phyloP scores from a whole-genome alignment of 1,140 invertebrate genomes.

The Daktulosphaira vitifoliae region DNA sequence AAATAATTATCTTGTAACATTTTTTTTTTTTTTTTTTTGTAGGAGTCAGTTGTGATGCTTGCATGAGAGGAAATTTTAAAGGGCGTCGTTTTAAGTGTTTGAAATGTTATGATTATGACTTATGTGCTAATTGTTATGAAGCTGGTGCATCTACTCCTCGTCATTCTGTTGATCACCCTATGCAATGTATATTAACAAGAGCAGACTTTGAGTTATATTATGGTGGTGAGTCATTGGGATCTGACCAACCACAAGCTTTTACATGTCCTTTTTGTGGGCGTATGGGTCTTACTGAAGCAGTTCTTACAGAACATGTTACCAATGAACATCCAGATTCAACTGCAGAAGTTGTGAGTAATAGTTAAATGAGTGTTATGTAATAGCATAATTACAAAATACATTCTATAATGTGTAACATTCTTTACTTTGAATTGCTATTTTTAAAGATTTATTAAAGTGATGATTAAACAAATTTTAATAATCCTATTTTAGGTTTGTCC shows the following conservation, averaged over 20 bases:
- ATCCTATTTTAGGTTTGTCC: constrained; percentile 68
- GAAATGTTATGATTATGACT: constrained; percentile 97
- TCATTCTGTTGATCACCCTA: constrained; percentile 90
- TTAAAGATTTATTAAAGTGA: not conserved
- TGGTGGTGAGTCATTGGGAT: constrained; percentile 75
- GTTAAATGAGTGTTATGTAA: not conserved
- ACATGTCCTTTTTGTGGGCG: constrained; percentile 94
- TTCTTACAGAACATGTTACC: constrained; percentile 85
- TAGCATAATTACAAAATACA: not conserved
- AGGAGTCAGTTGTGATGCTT: constrained; percentile 98
- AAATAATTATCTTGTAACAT: no score
- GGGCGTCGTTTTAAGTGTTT: constrained; percentile 97
- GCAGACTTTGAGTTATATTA: constrained; percentile 94
- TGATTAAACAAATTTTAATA: not conserved
- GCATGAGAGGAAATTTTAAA: constrained; percentile 95
- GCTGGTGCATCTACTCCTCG: constrained; percentile 84
- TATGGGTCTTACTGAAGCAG: constrained; percentile 89
- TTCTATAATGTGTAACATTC: not conserved
- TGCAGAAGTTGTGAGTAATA: constrained; percentile 67
- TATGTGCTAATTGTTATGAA: constrained; percentile 94
- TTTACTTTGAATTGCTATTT: not conserved
- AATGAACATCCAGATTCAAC: constrained; percentile 76
- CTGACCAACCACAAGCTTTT: constrained; percentile 88
- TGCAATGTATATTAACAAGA: constrained; percentile 96
- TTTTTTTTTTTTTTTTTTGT: constrained; percentile 45